These are phyloP conservation scores for Melanogrammus aeglefinus DNA, from an alignment of 2,797 vertebrate species.

Conservation along the genomic window DNA sequence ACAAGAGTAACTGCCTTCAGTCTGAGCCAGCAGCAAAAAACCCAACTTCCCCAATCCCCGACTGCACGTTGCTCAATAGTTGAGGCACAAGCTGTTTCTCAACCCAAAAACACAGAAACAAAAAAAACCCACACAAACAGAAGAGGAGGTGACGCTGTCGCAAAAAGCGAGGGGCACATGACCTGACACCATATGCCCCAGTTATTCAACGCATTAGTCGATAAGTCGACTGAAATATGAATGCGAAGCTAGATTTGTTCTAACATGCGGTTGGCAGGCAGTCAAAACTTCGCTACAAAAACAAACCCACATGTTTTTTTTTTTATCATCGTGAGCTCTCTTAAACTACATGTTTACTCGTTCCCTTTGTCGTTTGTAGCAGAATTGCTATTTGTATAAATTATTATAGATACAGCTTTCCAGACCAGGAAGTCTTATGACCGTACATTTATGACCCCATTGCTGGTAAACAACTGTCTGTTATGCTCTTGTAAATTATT, in stretches of 20 bases:
- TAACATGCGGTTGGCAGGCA: no score
- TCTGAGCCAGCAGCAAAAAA: background rate
- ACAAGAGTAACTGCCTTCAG: conserved; percentile 8
- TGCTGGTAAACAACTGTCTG: background rate
- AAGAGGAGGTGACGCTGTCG: background rate
- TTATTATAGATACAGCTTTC: background rate
- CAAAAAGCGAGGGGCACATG: background rate
- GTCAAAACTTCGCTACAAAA: background rate
- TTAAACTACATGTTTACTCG: background rate
- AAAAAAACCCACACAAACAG: background rate
- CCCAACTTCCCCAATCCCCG: background rate
- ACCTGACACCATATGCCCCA: background rate
- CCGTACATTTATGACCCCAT: conserved; percentile 11
- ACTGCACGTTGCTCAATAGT: background rate
- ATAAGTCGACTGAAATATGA: no score
- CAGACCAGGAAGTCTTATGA: conserved; percentile 38
- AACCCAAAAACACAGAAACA: background rate
- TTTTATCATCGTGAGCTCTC: background rate
- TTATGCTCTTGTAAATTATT: conserved; percentile 1
- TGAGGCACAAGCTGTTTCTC: background rate
- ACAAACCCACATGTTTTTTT: background rate
- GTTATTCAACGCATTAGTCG: background rate
- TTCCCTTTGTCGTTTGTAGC: conserved; percentile 6
- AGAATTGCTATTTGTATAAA: background rate
- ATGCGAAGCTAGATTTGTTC: no score